Evolutionary conservation across 1,140 invertebrate species (phyloP), one percentile per base, ranked within the genome.

Genomic region (Chrysoperla carnea): DNA sequence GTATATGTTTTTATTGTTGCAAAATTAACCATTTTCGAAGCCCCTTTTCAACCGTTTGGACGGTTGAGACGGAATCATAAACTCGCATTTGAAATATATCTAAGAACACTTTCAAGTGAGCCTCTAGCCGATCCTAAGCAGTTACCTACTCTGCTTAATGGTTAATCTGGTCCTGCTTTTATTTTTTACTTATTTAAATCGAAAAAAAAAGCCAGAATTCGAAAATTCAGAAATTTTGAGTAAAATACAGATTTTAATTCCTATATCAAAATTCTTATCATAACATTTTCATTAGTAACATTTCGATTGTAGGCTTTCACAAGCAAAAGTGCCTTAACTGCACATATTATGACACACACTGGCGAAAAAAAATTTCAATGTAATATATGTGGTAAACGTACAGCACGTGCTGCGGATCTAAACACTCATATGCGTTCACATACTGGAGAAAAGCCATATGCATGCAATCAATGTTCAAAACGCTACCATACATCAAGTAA

Each of bases 391-490:
- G 54, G 55, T 2, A 52, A 56, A 46, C 36, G 50, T 8, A 48
- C 49, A 9, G 46, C 40, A 11, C 44, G 54, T 42, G 45, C 48
- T 6, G 48, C 49, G 8, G 55, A 59, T 47, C 46, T 69, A n/a
- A 65, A 60, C 47, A 62, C 57, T 28, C 68, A 68, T 43, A 64
- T 68, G 59, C 50, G 63, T 36, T 62, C 58, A 6, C 67, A 68
- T 41, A 64, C 61, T 36, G 62, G 31, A 4, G 41, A 67, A 63
- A 50, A 66, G 39, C 57, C 61, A 28, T 70, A 68, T 40, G 57
- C 60, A 57, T 70, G 68, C 49, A 62, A 66, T 27, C 57, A 66
- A 53, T 70, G 68, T 44, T 59, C 59, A 1, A 67, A 67, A 31
- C 49, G 60, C 37, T 70, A 68, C 44, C 49, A 64, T 6, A 67